A percentile compares a stretch with the other conserved stretches of the same genome.
Conservation (phyloP, 2,113 vertebrate species). For the Trochalopteron elliotii region DNA sequence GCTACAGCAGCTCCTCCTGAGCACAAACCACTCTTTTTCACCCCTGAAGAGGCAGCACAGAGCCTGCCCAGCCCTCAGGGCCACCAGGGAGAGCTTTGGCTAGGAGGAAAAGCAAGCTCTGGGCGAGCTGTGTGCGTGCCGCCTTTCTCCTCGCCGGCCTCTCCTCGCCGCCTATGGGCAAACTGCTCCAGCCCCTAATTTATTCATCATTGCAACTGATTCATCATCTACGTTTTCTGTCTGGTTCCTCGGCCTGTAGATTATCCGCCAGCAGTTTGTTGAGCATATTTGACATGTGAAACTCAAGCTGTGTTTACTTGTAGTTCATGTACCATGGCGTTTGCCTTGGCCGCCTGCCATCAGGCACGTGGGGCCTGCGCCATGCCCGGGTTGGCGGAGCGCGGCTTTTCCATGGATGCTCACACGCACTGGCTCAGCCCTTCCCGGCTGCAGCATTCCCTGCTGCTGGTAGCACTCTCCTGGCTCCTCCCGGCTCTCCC, state of each 20-base stretch:
- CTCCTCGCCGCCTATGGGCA: not conserved
- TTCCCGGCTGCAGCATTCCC: not conserved
- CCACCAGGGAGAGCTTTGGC: not conserved
- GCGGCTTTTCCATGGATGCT: conserved; percentile 18
- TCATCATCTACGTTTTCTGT: conserved; percentile 60
- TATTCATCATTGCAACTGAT: conserved; percentile 62
- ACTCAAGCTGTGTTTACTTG: conserved; percentile 71
- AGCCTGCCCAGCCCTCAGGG: not conserved
- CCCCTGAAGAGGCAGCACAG: not conserved
- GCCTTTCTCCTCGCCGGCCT: not conserved
- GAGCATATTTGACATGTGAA: conserved; percentile 72
- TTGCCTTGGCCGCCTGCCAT: conserved; percentile 63
- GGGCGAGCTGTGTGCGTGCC: not conserved
- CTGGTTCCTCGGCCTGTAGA: conserved; percentile 66
- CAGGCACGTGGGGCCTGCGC: conserved; percentile 41
- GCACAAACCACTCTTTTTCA: not conserved
- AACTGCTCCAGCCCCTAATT: conserved; percentile 30
- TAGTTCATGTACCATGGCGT: conserved; percentile 70
- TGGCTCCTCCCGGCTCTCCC: not conserved
- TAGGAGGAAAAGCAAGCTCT: not conserved
- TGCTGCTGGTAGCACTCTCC: not conserved
- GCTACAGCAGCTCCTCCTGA: not conserved
- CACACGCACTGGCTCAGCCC: not conserved
- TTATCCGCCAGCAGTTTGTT: conserved; percentile 68
- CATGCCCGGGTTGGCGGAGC: conserved; percentile 31